phyloP scores from a whole-genome alignment of 2,797 vertebrate genomes.

The Epinephelus coioides region DNA sequence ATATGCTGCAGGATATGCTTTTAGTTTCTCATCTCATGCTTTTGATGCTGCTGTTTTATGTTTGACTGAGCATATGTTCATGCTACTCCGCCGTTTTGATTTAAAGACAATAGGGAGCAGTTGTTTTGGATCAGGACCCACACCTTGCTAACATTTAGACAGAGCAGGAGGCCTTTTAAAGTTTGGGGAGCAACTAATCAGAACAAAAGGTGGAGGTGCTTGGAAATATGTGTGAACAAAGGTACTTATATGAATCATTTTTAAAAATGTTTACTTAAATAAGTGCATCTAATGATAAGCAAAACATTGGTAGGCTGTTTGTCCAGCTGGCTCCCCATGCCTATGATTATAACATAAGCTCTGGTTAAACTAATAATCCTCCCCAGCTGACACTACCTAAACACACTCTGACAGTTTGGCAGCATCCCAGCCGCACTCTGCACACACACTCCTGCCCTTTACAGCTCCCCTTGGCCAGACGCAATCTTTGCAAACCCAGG shows the following conservation, averaged over 20 bases:
- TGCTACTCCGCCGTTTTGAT: conserved; percentile 20
- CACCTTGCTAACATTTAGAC: conserved; percentile 19
- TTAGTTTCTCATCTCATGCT: neutral
- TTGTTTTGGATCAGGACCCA: conserved; percentile 23
- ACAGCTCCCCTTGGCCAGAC: conserved; percentile 38
- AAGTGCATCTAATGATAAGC: conserved; percentile 1
- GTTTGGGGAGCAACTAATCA: neutral
- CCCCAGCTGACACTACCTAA: conserved; percentile 56
- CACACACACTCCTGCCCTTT: conserved; percentile 63
- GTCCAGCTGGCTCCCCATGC: conserved; percentile 38
- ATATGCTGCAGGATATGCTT: neutral
- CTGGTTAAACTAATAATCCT: conserved; percentile 61
- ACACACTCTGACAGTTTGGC: conserved; percentile 61
- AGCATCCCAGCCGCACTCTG: conserved; percentile 55
- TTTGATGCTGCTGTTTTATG: conserved; percentile 13
- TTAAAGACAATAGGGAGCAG: conserved; percentile 30
- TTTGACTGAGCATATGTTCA: conserved; percentile 14
- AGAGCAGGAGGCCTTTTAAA: conserved; percentile 10
- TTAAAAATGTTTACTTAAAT: neutral
- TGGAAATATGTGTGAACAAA: neutral
- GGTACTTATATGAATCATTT: neutral
- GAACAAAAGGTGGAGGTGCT: neutral
- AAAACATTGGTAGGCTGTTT: conserved; percentile 34
- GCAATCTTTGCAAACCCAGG: conserved; percentile 22
- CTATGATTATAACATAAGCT: conserved; percentile 58